phyloP scores from a whole-genome alignment of 2,888 invertebrate genomes.

The Diarsia rubi region DNA sequence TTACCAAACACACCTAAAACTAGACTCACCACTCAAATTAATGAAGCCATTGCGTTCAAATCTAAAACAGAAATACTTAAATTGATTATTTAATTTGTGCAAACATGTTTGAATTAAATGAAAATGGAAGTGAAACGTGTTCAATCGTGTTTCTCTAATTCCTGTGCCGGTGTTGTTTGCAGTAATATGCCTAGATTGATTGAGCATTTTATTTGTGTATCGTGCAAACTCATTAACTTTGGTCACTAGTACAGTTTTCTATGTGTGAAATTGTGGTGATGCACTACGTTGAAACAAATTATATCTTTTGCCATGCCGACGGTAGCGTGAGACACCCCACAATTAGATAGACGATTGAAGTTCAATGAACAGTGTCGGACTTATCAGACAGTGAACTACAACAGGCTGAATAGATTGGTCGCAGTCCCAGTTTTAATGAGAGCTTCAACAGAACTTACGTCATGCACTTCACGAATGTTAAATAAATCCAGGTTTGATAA shows the following conservation, averaged over 20 bases:
- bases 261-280: background rate
- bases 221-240: slow-evolving; percentile 7
- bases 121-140: slow-evolving; percentile 36
- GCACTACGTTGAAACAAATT: too few relatives aligned
- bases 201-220: slow-evolving; percentile 24
- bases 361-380: background rate
- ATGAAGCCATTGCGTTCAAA: slow-evolving; percentile 21
- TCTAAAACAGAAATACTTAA: slow-evolving; percentile 28
- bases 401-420: background rate
- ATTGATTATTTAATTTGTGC: slow-evolving; percentile 28
- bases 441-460: background rate
- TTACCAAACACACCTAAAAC: slow-evolving; percentile 12
- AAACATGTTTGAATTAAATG: slow-evolving; percentile 42
- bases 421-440: background rate
- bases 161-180: background rate
- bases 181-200: slow-evolving; percentile 9
- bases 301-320: too few relatives aligned
- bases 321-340: background rate
- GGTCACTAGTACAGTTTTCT: background rate
- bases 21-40: slow-evolving; percentile 25
- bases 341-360: background rate
- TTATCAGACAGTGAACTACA: background rate
- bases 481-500: background rate
- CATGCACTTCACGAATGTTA: background rate
- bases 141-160: slow-evolving; percentile 40